A percentile compares a stretch with the other conserved stretches of the same genome.
Conservation (phyloP, 2,888 invertebrate species). For the Synanthedon formicaeformis region DNA sequence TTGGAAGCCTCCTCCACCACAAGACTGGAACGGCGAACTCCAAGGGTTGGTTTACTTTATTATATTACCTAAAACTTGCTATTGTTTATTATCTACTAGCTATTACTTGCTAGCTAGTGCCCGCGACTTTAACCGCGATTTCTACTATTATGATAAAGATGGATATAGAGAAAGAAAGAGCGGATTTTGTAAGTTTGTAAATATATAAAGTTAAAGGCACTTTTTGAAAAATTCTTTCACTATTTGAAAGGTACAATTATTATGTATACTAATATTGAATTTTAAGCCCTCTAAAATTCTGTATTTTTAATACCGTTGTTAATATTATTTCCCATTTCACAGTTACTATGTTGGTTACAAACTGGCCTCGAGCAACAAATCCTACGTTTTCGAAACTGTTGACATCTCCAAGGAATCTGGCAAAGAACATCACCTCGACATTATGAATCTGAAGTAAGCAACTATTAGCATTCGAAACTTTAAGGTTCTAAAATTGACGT, state of each 20-base stretch:
- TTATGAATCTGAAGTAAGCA: conserved; percentile 79
- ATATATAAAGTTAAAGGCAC: not conserved
- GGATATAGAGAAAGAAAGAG: not conserved
- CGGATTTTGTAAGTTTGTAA: not conserved
- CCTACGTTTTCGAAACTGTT: conserved; percentile 90
- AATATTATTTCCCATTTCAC: conserved; percentile 23
- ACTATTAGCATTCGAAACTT: too few relatives aligned
- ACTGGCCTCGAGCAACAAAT: conserved; percentile 85
- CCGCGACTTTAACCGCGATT: not conserved
- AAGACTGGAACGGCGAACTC: conserved; percentile 94
- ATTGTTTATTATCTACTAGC: too few relatives aligned
- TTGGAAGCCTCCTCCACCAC: conserved; percentile 90
- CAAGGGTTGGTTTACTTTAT: conserved; percentile 39
- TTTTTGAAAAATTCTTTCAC: too few relatives aligned
- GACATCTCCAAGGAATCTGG: conserved; percentile 92
- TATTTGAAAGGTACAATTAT: too few relatives aligned
- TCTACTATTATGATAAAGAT: too few relatives aligned
- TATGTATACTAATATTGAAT: too few relatives aligned
- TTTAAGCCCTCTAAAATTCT: not conserved
- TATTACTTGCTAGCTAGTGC: too few relatives aligned
- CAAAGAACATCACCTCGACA: conserved; percentile 88
- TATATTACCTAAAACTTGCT: too few relatives aligned
- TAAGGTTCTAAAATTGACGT: too few relatives aligned
- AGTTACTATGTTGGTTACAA: conserved; percentile 94
- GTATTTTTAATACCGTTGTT: not conserved